Evolutionary conservation across 1,140 invertebrate species (phyloP).

Genomic region (Ooceraea biroi): DNA sequence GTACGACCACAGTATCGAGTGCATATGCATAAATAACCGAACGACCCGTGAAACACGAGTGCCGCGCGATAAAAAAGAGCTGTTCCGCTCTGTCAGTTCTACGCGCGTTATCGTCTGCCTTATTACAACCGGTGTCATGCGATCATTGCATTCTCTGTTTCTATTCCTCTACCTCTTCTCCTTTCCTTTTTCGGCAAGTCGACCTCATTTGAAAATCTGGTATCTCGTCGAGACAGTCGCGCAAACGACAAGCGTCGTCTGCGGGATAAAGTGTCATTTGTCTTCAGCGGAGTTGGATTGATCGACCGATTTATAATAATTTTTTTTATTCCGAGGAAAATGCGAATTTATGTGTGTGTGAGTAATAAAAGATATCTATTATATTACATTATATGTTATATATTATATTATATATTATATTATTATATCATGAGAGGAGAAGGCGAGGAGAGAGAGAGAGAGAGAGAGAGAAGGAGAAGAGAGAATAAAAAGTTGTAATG

Average conservation of each 20-base stretch:
- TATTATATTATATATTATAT: too few relatives aligned
- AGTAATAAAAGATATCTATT: neutral
- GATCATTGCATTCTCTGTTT: slow-evolving; percentile 5
- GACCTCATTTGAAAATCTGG: slow-evolving; percentile 6
- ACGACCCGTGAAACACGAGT: slow-evolving; percentile 24
- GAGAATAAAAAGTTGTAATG: too few relatives aligned
- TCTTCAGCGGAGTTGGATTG: neutral
- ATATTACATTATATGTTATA: neutral
- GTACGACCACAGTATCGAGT: slow-evolving; percentile 19
- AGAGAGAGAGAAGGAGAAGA: too few relatives aligned
- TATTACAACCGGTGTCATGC: slow-evolving; percentile 15
- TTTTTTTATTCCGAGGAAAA: neutral
- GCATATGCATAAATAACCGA: slow-evolving; percentile 57
- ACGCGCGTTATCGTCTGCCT: slow-evolving; percentile 21
- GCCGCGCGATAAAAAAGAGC: neutral
- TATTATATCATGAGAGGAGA: too few relatives aligned
- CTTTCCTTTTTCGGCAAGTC: slow-evolving; percentile 11
- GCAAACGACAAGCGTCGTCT: slow-evolving; percentile 8
- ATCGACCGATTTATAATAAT: neutral
- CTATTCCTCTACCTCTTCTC: too few relatives aligned
- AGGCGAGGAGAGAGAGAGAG: too few relatives aligned
- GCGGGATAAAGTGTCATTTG: neutral
- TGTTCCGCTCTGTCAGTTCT: neutral
- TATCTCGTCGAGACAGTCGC: slow-evolving; percentile 18
- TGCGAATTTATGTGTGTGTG: neutral